Base-by-base conservation (phyloP, 1,140 invertebrate genomes). In the Platyura marginata region DNA sequence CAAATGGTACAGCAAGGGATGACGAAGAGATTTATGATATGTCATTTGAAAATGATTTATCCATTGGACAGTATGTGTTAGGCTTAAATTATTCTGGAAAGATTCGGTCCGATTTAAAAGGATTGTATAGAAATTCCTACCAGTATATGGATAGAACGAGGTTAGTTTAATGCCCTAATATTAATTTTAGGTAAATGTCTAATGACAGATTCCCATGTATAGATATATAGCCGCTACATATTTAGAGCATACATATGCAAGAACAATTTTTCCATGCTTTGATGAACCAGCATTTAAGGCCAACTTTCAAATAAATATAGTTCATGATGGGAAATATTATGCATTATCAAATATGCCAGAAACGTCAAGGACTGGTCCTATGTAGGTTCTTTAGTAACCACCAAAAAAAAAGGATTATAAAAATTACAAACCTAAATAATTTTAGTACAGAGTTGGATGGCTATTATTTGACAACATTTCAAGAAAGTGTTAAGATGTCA, bases 201-300 rank as follows among this genome's bases (percentile, higher is more conserved):
- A n/a, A n/a, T n/a, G n/a, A n/a, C n/a, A n/a, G n/a, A n/a, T n/a
- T n/a, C n/a, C n/a, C n/a, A n/a, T n/a, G n/a, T n/a, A n/a, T 47
- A 67, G 70, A 58, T 70, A 65, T 63, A 44, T 75, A 10, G 70
- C 65, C 15, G 62, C 65, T 2, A 81, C 79, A 3, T 77, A 83
- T 60, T 79, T 86, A 57, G 70, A 82, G 50, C 67, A 79, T 0
- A 75, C 70, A 2, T 66, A 75, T 53, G 81, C 82, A 11, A 62
- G 81, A 42, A 66, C 66, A 48, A 76, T 72, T 0, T 86, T 85
- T 51, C 83, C 82, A 0, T 83, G 79, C 53, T 83, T 80, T 53
- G 83, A 87, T 55, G 82, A 87, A 51, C 82, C 81, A 0, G 63
- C 63, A 13, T 64, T 81, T 11, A 86, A 84, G 59, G 74, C 81